Evolutionary conservation across 92 coral and sea anemone species (phyloP).

Genomic region (Chrysogorgia sp.): DNA sequence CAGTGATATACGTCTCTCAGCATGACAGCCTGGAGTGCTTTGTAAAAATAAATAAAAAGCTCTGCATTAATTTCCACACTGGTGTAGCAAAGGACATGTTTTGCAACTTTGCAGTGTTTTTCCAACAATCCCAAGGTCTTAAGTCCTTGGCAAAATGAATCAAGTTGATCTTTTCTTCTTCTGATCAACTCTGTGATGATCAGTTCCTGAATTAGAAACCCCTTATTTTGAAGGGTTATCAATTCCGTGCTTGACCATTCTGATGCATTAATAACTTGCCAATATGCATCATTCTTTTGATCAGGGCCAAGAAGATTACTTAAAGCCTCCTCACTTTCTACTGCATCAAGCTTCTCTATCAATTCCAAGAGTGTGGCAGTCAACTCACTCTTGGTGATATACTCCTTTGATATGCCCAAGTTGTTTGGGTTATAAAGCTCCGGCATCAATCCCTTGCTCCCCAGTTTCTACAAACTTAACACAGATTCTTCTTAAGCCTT

Average conservation of each 20-base stretch:
- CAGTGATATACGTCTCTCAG: slow-evolving; percentile 20
- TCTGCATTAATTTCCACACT: slow-evolving; percentile 14
- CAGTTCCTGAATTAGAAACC: slow-evolving; percentile 25
- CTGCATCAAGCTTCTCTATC: slow-evolving; percentile 9
- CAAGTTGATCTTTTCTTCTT: slow-evolving; percentile 28
- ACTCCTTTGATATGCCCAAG: background rate
- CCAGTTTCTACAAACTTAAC: background rate
- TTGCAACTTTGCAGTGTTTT: slow-evolving; percentile 7
- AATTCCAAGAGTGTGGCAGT: slow-evolving; percentile 1
- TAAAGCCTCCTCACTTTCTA: background rate
- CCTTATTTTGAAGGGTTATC: slow-evolving; percentile 19
- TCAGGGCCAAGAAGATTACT: background rate
- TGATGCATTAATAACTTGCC: slow-evolving; percentile 26
- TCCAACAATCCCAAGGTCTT: slow-evolving; percentile 26
- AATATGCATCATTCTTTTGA: slow-evolving; percentile 17
- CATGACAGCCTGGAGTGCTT: slow-evolving; percentile 11
- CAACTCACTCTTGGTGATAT: background rate
- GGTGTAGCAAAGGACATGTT: slow-evolving; percentile 11
- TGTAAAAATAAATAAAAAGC: slow-evolving; percentile 12
- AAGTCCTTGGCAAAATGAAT: slow-evolving; percentile 20
- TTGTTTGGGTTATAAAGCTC: background rate
- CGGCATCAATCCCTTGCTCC: background rate
- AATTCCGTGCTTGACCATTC: slow-evolving; percentile 28
- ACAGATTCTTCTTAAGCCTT: background rate
- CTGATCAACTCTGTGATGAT: slow-evolving; percentile 19